phyloP scores from a whole-genome alignment of 2,888 invertebrate species.

The Drosophila paranaensis region DNA sequence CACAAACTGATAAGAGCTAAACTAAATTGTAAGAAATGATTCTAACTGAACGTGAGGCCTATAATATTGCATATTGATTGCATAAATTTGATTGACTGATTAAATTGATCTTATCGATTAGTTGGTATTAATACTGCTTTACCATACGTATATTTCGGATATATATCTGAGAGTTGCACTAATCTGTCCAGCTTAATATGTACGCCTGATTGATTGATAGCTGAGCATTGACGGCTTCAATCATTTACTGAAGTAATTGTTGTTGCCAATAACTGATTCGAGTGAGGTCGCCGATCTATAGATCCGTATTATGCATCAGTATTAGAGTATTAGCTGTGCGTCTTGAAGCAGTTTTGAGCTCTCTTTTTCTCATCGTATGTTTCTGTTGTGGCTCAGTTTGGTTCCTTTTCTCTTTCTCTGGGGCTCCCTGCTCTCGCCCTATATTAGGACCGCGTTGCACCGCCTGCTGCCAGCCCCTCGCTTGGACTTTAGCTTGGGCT shows the following conservation, averaged over 20 bases:
- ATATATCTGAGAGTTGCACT: too few species aligned
- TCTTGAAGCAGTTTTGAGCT: background rate
- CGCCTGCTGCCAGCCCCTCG: conserved; percentile 66
- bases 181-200: background rate
- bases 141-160: too few species aligned
- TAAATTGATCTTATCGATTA: background rate
- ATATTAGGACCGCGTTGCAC: conserved; percentile 34
- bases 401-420: conserved; percentile 23
- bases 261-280: too few species aligned
- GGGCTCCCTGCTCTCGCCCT: background rate
- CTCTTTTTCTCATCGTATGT: conserved; percentile 21
- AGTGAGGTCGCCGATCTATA: too few species aligned
- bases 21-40: too few species aligned
- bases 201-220: background rate
- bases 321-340: conserved; percentile 22
- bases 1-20: background rate
- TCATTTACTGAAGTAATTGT: background rate
- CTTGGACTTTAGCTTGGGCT: conserved; percentile 20
- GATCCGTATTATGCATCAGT: too few species aligned
- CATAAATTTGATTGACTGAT: background rate
- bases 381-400: conserved; percentile 34
- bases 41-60: too few species aligned
- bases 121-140: background rate
- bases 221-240: background rate
- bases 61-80: too few species aligned